phyloP scores from a whole-genome alignment of 2,797 vertebrate genomes.

The Platyrinchus mystaceus region DNA sequence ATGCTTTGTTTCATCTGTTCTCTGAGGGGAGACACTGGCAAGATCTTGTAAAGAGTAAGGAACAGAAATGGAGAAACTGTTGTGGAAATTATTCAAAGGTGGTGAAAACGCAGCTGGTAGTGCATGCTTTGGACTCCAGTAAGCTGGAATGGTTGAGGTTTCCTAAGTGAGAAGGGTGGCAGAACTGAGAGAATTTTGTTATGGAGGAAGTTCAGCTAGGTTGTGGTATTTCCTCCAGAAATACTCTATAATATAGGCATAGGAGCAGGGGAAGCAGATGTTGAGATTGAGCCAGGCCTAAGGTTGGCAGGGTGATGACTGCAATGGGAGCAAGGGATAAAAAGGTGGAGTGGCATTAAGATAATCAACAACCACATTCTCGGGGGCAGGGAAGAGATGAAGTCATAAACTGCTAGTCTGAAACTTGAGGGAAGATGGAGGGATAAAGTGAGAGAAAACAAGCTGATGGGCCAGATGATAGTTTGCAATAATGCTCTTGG shows the following conservation, averaged over 20 bases:
- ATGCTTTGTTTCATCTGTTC: background rate
- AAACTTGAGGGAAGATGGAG: slow-evolving; percentile 31
- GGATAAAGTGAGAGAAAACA: slow-evolving; percentile 29
- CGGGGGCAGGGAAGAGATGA: background rate
- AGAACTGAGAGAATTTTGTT: background rate
- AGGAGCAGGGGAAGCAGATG: slow-evolving; percentile 45
- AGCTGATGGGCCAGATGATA: background rate
- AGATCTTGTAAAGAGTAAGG: background rate
- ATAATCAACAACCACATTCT: background rate
- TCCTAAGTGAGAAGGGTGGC: background rate
- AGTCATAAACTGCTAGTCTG: slow-evolving; percentile 19
- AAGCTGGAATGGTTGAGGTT: background rate
- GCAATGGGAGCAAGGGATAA: background rate
- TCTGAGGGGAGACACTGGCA: background rate
- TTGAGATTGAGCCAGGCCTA: background rate
- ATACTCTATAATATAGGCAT: background rate
- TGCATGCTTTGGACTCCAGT: background rate
- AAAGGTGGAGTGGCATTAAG: background rate
- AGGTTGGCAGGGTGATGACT: slow-evolving; percentile 1
- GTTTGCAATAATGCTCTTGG: background rate
- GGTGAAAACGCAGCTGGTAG: background rate
- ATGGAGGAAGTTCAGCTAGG: background rate
- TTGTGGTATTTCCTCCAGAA: slow-evolving; percentile 18
- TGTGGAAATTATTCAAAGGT: background rate
- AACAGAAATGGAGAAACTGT: background rate